Percentiles rank a stretch among this genome's conserved stretches.
Evolutionary conservation across 2,113 vertebrate species (phyloP).

Genomic region (Semnopithecus entellus): DNA sequence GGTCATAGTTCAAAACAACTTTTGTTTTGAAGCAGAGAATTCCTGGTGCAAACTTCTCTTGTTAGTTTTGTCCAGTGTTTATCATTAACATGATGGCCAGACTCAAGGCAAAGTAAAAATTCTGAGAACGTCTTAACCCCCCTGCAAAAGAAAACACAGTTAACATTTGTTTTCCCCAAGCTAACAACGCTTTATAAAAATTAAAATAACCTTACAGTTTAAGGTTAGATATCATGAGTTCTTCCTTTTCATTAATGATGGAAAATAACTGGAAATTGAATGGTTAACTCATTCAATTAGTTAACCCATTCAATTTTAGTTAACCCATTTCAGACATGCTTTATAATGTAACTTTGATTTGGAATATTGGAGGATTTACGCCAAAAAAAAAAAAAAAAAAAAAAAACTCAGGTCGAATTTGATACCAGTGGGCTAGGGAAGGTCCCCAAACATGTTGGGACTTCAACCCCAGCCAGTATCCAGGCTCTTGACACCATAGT

Average conservation of each 20-base stretch:
- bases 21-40: background rate
- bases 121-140: background rate
- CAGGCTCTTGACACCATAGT: too few species aligned
- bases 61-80: background rate
- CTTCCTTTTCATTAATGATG: background rate
- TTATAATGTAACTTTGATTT: background rate
- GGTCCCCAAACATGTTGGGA: too few species aligned
- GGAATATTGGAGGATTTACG: background rate
- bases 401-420: background rate
- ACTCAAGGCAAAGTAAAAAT: background rate
- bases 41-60: background rate
- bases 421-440: too few species aligned
- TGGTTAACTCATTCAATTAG: background rate
- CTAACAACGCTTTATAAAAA: background rate
- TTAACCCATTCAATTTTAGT: background rate
- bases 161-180: background rate
- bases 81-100: background rate
- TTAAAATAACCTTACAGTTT: background rate
- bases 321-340: background rate
- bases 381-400: background rate
- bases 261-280: background rate
- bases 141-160: background rate
- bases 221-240: background rate
- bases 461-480: too few species aligned
- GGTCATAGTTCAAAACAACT: background rate